phyloP scores from a whole-genome alignment of 1,140 invertebrate species.

The Lordiphosa clarofinis region DNA sequence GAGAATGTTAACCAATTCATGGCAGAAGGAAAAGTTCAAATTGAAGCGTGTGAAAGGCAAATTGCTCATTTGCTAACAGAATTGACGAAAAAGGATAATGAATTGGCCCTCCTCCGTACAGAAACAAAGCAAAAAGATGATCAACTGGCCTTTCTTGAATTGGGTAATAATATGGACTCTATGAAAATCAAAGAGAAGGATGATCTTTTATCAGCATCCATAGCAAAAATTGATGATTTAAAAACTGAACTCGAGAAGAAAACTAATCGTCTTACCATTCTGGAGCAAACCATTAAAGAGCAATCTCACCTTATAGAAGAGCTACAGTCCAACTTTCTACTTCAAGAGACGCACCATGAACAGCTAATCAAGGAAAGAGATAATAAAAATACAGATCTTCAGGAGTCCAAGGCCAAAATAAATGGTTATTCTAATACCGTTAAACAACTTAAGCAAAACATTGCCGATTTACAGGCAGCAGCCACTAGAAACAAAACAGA shows the following conservation, averaged over 20 bases:
- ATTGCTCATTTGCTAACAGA: neutral
- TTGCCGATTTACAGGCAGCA: neutral
- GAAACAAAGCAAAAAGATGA: conserved; percentile 3
- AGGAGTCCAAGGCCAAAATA: neutral
- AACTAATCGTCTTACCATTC: too few relatives aligned
- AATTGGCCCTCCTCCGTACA: neutral
- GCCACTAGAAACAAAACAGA: neutral
- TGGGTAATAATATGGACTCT: too few relatives aligned
- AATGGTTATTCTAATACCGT: neutral
- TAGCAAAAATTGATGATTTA: too few relatives aligned
- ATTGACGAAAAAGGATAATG: too few relatives aligned
- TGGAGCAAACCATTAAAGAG: too few relatives aligned
- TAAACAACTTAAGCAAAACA: neutral
- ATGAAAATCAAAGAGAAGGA: too few relatives aligned
- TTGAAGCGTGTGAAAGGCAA: neutral
- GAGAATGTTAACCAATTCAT: neutral
- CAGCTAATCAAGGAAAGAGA: neutral
- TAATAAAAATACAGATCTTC: neutral
- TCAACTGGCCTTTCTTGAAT: too few relatives aligned
- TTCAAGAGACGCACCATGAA: too few relatives aligned
- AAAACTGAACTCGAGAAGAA: too few relatives aligned
- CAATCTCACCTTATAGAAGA: too few relatives aligned
- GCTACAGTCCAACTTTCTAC: too few relatives aligned
- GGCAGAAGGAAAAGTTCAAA: neutral
- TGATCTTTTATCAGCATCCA: too few relatives aligned